A percentile compares a stretch with the other conserved stretches of the same genome.
Evolutionary conservation across 2,888 invertebrate genomes (phyloP).

Genomic region (Ophioninae sp.): DNA sequence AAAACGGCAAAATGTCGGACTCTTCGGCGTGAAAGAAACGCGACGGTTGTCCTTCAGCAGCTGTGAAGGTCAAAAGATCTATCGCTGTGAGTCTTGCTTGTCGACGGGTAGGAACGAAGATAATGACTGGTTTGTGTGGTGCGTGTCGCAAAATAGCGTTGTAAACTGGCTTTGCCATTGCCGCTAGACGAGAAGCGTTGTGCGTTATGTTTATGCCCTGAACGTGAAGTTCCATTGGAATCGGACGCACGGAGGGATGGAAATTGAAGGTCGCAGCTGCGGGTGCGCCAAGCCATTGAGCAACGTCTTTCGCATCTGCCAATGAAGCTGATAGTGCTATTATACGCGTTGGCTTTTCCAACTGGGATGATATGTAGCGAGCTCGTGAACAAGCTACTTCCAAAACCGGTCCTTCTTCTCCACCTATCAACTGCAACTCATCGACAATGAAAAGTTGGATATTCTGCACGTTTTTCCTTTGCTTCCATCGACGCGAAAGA

Average conservation of each 20-base stretch:
- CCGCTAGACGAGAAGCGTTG: conserved; percentile 96
- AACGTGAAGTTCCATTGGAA: conserved; percentile 97
- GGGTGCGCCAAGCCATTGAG: conserved; percentile 97
- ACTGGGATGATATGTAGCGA: conserved; percentile 96
- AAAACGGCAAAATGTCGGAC: conserved; percentile 93
- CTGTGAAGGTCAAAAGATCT: conserved; percentile 96
- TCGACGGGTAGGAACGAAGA: conserved; percentile 95
- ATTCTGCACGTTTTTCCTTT: conserved; percentile 98
- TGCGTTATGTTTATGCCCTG: conserved; percentile 98
- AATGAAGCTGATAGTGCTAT: conserved; percentile 96
- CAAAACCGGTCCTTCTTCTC: conserved; percentile 95
- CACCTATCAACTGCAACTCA: conserved; percentile 95
- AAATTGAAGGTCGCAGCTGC: conserved; percentile 98
- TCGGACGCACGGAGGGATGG: conserved; percentile 97
- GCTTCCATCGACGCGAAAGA: conserved; percentile 98
- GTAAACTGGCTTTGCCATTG: conserved; percentile 99
- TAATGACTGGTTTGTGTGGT: conserved; percentile 91
- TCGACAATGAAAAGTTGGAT: conserved; percentile 98
- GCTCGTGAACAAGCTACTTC: conserved; percentile 95
- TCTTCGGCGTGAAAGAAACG: conserved; percentile 95
- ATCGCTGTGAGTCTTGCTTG: conserved; percentile 97
- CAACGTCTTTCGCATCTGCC: conserved; percentile 96
- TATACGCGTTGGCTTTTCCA: conserved; percentile 93
- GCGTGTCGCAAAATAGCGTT: conserved; percentile 94
- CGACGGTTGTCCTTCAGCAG: conserved; percentile 92